These are phyloP conservation scores for Thalassoma bifasciatum DNA, from an alignment of 2,113 vertebrate species.

Conservation along the genomic window DNA sequence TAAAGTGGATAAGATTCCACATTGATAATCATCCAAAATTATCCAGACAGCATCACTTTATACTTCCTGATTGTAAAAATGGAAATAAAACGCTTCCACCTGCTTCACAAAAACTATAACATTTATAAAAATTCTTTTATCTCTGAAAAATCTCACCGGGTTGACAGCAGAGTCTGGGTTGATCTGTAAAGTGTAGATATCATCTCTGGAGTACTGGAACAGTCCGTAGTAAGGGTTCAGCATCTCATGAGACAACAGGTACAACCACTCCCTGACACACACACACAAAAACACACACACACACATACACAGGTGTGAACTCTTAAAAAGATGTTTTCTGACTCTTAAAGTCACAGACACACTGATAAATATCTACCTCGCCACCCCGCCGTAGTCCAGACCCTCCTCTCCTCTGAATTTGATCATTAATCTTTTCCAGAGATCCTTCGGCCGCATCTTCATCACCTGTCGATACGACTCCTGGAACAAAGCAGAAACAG, in stretches of 20 bases:
- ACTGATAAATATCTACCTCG: slow-evolving; percentile 83
- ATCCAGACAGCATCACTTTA: no score
- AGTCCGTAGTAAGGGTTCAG: slow-evolving; percentile 98
- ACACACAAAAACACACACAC: no score
- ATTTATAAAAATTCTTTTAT: no score
- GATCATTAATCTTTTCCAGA: slow-evolving; percentile 99
- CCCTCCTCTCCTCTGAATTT: slow-evolving; percentile 99
- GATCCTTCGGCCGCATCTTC: slow-evolving; percentile 99
- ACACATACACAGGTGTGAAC: slow-evolving; percentile 1
- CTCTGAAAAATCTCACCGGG: slow-evolving; percentile 80
- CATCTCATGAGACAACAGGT: slow-evolving; percentile 98
- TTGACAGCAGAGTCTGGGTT: slow-evolving; percentile 98
- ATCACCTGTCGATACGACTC: slow-evolving; percentile 99
- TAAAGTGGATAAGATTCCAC: no score
- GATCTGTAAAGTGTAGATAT: slow-evolving; percentile 98
- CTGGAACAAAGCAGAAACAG: slow-evolving; percentile 75
- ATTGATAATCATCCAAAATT: no score
- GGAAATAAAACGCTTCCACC: no score
- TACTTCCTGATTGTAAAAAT: no score
- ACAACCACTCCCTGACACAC: slow-evolving; percentile 92
- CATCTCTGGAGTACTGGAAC: slow-evolving; percentile 98
- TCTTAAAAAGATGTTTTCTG: background rate
- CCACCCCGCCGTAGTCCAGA: slow-evolving; percentile 97
- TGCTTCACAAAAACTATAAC: no score
- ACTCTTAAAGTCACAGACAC: background rate